A percentile compares a stretch with the other conserved stretches of the same genome.
Conservation (phyloP, 2,888 invertebrate species). For the Carterocephalus palaemon region DNA sequence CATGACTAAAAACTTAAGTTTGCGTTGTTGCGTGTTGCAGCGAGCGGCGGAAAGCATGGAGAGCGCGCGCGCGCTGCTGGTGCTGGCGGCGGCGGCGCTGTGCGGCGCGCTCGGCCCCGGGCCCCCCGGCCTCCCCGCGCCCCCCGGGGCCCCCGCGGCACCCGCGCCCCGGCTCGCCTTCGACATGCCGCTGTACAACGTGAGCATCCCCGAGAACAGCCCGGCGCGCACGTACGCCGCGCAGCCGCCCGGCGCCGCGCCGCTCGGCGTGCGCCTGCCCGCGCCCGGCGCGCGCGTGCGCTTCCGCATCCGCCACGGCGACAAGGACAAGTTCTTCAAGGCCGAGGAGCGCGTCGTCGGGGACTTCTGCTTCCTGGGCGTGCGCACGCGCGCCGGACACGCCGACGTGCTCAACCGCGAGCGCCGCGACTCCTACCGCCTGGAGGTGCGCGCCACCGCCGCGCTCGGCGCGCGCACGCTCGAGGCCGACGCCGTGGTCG, state of each 20-base stretch:
- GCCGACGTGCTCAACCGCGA: slow-evolving; percentile 96
- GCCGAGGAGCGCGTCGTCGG: slow-evolving; percentile 93
- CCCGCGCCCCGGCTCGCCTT: slow-evolving; percentile 78
- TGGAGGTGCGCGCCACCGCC: slow-evolving; percentile 84
- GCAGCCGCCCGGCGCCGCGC: slow-evolving; percentile 83
- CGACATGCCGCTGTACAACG: slow-evolving; percentile 87
- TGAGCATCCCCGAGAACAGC: slow-evolving; percentile 94
- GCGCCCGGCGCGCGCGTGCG: slow-evolving; percentile 78
- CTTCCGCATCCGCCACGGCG: slow-evolving; percentile 92
- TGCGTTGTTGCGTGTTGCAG: slow-evolving; percentile 24
- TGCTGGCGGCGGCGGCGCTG: slow-evolving; percentile 52
- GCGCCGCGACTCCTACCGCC: slow-evolving; percentile 88
- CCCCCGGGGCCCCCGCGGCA: slow-evolving; percentile 25
- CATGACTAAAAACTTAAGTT: too few relatives aligned
- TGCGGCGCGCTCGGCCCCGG: slow-evolving; percentile 55
- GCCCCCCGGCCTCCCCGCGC: slow-evolving; percentile 38
- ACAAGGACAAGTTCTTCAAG: slow-evolving; percentile 94
- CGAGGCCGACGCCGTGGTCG: slow-evolving; percentile 85
- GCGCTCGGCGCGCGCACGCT: slow-evolving; percentile 78
- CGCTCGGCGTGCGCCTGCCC: slow-evolving; percentile 85
- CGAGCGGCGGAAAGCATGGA: slow-evolving; percentile 31
- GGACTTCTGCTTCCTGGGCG: slow-evolving; percentile 95
- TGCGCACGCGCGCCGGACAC: slow-evolving; percentile 92
- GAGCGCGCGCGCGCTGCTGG: slow-evolving; percentile 38
- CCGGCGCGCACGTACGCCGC: slow-evolving; percentile 91